phyloP scores from a whole-genome alignment of 2,888 invertebrate genomes.

The Dione vanillae region DNA sequence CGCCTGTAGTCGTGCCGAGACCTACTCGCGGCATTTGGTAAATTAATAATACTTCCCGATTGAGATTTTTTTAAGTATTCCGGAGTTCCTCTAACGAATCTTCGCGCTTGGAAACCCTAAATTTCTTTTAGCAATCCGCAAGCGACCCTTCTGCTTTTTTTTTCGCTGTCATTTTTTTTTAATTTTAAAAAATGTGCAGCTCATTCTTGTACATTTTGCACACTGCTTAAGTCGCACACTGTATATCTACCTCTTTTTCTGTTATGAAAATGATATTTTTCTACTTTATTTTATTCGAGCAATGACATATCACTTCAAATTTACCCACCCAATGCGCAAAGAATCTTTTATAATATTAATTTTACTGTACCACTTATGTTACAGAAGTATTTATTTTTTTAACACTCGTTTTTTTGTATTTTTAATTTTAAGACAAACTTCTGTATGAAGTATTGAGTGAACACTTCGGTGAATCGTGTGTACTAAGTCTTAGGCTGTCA shows the following conservation, averaged over 20 bases:
- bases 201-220: slow-evolving; percentile 5
- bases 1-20: slow-evolving; percentile 56
- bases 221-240: not conserved
- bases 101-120: slow-evolving; percentile 48
- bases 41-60: slow-evolving; percentile 30
- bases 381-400: slow-evolving; percentile 44
- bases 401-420: slow-evolving; percentile 34
- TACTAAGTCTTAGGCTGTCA: slow-evolving; percentile 45
- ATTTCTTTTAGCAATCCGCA: slow-evolving; percentile 45
- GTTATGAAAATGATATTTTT: not conserved
- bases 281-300: slow-evolving; percentile 16
- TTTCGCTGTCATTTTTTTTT: slow-evolving; percentile 37
- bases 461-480: slow-evolving; percentile 39
- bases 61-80: slow-evolving; percentile 42
- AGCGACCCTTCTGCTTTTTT: slow-evolving; percentile 40
- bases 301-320: slow-evolving; percentile 28
- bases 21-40: slow-evolving; percentile 57
- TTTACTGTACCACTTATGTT: slow-evolving; percentile 30
- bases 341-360: slow-evolving; percentile 37
- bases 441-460: slow-evolving; percentile 36
- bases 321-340: slow-evolving; percentile 43
- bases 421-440: slow-evolving; percentile 41
- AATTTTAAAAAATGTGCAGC: slow-evolving; percentile 38
- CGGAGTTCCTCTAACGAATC: slow-evolving; percentile 47
- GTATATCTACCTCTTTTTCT: not conserved